Evolutionary conservation across 2,888 invertebrate species (phyloP).

Genomic region (Drosophila pseudotalamancana): DNA sequence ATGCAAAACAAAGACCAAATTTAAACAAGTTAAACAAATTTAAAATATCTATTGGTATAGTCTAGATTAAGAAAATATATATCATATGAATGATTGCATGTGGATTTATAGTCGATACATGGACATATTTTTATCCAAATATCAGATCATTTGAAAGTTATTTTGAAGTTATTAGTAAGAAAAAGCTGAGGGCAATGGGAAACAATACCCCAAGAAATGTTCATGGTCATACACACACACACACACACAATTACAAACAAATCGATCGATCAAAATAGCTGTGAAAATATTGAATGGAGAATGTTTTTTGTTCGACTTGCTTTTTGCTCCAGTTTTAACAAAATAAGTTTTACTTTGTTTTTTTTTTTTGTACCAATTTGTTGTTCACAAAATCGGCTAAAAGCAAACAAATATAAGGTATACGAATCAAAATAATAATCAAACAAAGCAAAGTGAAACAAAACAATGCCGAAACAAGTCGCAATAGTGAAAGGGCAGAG

Average conservation of each 20-base stretch:
- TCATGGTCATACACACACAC: constrained; percentile 12
- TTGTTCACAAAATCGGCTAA: constrained; percentile 37
- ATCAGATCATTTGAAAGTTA: neutral
- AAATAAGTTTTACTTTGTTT: constrained; percentile 27
- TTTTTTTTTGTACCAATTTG: constrained; percentile 44
- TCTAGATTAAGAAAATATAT: too few species aligned
- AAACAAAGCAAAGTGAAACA: constrained; percentile 11
- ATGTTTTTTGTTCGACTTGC: constrained; percentile 37
- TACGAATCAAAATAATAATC: constrained; percentile 43
- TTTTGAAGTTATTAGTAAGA: neutral
- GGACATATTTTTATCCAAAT: too few species aligned
- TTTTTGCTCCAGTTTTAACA: constrained; percentile 55
- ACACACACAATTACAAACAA: constrained; percentile 1
- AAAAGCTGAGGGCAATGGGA: neutral
- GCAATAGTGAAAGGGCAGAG: neutral
- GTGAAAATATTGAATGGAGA: constrained; percentile 31
- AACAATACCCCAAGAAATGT: constrained; percentile 1
- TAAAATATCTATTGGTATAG: too few species aligned
- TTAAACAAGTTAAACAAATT: too few species aligned
- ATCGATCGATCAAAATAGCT: constrained; percentile 21
- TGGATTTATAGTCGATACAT: too few species aligned
- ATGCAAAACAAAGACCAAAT: too few species aligned
- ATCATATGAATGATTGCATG: too few species aligned
- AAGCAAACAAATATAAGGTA: constrained; percentile 33
- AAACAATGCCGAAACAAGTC: constrained; percentile 16